Base-by-base conservation (phyloP, 2,113 vertebrate species). In the Tamias sibiricus region DNA sequence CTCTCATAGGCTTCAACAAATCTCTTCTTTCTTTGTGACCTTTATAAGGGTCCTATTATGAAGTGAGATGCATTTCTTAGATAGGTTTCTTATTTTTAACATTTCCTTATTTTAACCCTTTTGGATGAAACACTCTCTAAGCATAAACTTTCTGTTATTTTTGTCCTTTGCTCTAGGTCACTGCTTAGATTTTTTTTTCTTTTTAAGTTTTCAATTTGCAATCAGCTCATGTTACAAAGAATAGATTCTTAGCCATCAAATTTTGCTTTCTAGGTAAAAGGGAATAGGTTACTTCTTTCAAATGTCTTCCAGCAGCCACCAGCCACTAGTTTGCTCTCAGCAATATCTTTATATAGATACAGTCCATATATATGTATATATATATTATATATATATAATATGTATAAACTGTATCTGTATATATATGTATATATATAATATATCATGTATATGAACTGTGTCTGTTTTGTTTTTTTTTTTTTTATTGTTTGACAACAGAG, bases 71-170 rank as follows among this genome's bases (percentile, higher is more conserved):
- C 54, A 80, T 62, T 94, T 92, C 40, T 87, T 96, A 77, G 16
- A 75, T 68, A 96, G 40, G 42, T 95, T 96, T 75, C 62, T 95
- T 95, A 92, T 96, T 96, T 92, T 97, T 95, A 79, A 54, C 35
- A 81, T 93, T 37, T 54, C 6, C 72, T 77, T 95, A 80, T 90
- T 95, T 97, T 90, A 87, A 94, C 76, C 95, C 35, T 93, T 95
- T 97, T 91, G 74, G 8, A 95, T 91, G 47, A 96, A 89, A 76
- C 16, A 92, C 7, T 85, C 30, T 19, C 17, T 71, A 57, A 72
- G 71, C 37, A 91, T 81, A 85, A 91, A 96, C 20, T 91, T 91
- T 6, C 57, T 69, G 37, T 13, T 44, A 4, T 37, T 90, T 84
- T 75, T 80, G 62, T 94, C 66, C 47, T 91, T 93, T 96, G 76